Evolutionary conservation across 2,797 vertebrate species (phyloP), one percentile per base, ranked within the genome.

Genomic region (Hypotaenidia okinawae): DNA sequence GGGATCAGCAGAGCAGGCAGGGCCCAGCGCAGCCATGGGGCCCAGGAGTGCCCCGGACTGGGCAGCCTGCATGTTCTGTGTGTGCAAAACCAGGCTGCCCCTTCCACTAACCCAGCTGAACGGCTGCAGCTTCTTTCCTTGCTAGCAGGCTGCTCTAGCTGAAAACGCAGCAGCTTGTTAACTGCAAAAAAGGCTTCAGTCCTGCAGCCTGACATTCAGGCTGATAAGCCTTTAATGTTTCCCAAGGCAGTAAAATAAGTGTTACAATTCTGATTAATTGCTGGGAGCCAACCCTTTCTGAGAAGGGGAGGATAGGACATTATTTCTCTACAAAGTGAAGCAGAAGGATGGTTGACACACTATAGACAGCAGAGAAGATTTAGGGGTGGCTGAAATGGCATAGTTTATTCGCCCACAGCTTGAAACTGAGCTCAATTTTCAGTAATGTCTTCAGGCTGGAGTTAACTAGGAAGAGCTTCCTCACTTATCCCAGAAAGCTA

Each of bases 221-320:
- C 54, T 72, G 72, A 70, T 58, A 78, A 85, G 58, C 35, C 55
- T 32, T 47, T 78, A 67, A 63, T 5, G 1, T 52, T 92, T 93
- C 80, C 79, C 1, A 10, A 64, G 41, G 47, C 30, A 54, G 57
- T 89, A 92, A 92, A 94, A 82, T 89, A 82, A 79, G 28, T 3
- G 0, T 62, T 68, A 35, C 28, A 55, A 27, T 84, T 55, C 73
- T 92, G 87, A 90, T 91, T 67, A 67, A 90, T 92, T 78, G 54
- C 55, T 82, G 62, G 58, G 79, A 61, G 58, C 49, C 55, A 61
- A 8, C 54, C n/a, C 16, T 72, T 75, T 62, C 52, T 54, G 74
- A 80, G 88, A 17, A 63, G 69, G 43, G 73, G 58, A 55, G 69
- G 39, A 17, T 37, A 61, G 74, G 58, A 58, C 52, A 18, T 69